These are phyloP conservation scores for Salminus brasiliensis DNA, from an alignment of 2,113 vertebrate genomes.

Conservation along the genomic window DNA sequence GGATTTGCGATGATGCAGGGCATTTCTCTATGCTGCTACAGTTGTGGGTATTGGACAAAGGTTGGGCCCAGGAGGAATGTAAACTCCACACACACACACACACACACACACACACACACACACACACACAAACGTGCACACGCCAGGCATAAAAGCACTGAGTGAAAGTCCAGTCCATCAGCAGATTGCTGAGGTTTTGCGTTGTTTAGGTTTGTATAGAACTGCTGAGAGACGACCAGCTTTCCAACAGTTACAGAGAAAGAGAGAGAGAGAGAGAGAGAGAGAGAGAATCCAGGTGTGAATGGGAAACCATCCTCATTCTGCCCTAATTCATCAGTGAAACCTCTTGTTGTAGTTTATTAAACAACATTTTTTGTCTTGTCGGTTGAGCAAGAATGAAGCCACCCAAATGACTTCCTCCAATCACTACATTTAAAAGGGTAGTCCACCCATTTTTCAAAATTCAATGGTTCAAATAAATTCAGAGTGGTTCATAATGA, in stretches of 20 bases:
- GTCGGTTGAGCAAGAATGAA: too few species aligned
- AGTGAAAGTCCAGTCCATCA: constrained; percentile 45
- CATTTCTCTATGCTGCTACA: constrained; percentile 33
- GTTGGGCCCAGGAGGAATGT: constrained; percentile 40
- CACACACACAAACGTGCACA: constrained; percentile 30
- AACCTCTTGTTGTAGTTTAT: too few species aligned
- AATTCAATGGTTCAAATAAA: too few species aligned
- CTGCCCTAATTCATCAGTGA: too few species aligned
- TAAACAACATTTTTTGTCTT: too few species aligned
- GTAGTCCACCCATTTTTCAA: too few species aligned
- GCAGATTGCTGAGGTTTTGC: constrained; percentile 44
- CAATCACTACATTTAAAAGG: too few species aligned
- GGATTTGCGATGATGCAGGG: not conserved
- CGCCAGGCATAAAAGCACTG: constrained; percentile 12
- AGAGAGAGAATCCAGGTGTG: not conserved
- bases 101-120: constrained; percentile 17
- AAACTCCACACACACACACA: constrained; percentile 28
- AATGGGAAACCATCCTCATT: too few species aligned
- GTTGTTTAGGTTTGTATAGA: constrained; percentile 59
- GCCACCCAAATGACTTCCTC: too few species aligned
- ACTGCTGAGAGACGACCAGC: constrained; percentile 56
- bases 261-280: constrained; percentile 11
- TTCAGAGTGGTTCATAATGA: too few species aligned
- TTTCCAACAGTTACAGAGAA: constrained; percentile 2
- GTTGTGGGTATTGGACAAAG: constrained; percentile 56